Evolutionary conservation across 2,888 invertebrate species (phyloP), one percentile per base, ranked within the genome.

Genomic region (Sinotaia quadrata): DNA sequence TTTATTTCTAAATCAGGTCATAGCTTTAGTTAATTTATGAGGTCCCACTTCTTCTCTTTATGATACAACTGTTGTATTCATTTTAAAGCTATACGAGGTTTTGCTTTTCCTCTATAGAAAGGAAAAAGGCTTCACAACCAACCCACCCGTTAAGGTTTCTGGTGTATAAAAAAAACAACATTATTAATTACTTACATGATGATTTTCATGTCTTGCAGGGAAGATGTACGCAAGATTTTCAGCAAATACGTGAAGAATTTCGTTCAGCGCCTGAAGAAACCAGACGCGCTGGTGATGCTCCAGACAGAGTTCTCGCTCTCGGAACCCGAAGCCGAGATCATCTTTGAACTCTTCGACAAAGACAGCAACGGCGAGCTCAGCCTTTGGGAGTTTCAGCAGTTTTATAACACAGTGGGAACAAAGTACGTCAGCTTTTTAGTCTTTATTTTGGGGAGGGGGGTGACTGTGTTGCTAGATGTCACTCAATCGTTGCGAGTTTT

Each of bases 351-450:
- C 51, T 84, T 84, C 67, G 83, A 84, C 67, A 78, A 79, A 34
- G 83, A 84, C 71, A 57, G 75, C 21, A 83, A 81, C 59, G 74
- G 76, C 49, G 76, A 75, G 18, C 77, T 84, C 27, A 84, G 82
- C 49, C 72, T 81, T n/a, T 84, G 83, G 83, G 82, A 84, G 75
- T 84, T 84, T 68, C 74, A 81, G 49, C 83, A 81, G 63, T 84
- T 84, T 69, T 83, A 79, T 68, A 76, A 62, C 24, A 72, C 77
- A 10, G 78, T 81, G 33, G 83, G 84, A 1, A 61, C 75, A 31
- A 75, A 78, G 84, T 84, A 68, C 77, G 80, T 74, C 21, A 41
- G 41, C 10, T 41, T 12, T 41, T 41, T 12, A 18, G 41, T 18
- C 8, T 8, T 41, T 41, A 12, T 8, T 54, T 12, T 18, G 41